Conservation (phyloP, 92 coral and sea anemone genomes). For the Montipora capitata region DNA sequence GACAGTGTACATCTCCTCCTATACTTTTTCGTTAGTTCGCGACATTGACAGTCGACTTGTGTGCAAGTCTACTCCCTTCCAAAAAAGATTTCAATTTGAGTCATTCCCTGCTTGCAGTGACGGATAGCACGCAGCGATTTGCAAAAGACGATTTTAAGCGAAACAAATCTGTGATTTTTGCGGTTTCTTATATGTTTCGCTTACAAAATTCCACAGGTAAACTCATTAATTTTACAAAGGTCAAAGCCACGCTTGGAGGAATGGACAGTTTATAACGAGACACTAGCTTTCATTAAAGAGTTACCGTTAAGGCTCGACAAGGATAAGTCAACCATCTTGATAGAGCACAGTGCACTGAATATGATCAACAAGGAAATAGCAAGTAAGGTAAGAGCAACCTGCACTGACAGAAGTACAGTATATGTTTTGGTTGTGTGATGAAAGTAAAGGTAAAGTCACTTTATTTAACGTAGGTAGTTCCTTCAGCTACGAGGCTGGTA, state of each 20-base stretch:
- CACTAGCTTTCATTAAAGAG: slow-evolving; percentile 60
- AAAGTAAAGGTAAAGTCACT: background rate
- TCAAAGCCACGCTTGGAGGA: slow-evolving; percentile 44
- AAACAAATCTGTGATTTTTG: no score
- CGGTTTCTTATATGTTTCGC: background rate
- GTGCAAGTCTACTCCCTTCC: no score
- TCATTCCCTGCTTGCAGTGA: no score
- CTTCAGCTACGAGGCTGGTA: no score
- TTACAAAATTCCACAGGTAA: slow-evolving; percentile 69
- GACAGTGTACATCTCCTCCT: no score
- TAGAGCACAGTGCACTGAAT: slow-evolving; percentile 80
- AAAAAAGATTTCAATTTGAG: no score
- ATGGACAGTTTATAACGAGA: slow-evolving; percentile 57
- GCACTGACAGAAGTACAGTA: background rate
- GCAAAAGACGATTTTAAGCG: no score
- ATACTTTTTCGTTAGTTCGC: no score
- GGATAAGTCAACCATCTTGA: slow-evolving; percentile 57
- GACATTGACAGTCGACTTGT: no score
- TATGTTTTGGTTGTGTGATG: background rate
- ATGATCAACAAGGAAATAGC: background rate
- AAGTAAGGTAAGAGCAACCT: background rate
- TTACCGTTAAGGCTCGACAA: slow-evolving; percentile 57
- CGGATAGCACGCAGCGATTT: no score
- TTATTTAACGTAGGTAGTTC: no score
- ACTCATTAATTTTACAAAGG: slow-evolving; percentile 83